Evolutionary conservation across 2,113 vertebrate genomes (phyloP), one percentile per base, ranked within the genome.

Genomic region (Cranoglanis bouderius): DNA sequence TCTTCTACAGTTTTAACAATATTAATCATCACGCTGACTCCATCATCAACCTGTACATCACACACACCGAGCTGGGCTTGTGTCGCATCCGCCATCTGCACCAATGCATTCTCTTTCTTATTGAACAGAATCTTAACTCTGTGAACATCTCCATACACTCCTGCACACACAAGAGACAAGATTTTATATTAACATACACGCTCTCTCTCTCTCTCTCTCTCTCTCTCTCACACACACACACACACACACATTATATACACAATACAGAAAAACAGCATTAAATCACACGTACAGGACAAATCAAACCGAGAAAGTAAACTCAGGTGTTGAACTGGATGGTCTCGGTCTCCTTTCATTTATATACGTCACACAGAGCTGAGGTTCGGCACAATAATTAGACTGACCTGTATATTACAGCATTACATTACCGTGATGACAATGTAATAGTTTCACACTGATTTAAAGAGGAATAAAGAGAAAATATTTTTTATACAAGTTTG

Each of bases 111-210:
- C 93, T 96, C 96, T 89, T 96, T 97, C 87, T 96, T 97, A 93
- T 96, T 97, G 92, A 96, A 97, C 94, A 97, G 94, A 89, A 98
- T 97, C 94, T 98, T 98, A 90, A 98, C 97, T 93, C 97, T 94
- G 91, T 96, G 95, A 3, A 98, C 97, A 90, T 97, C 95, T 72
- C 97, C 97, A 90, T 97, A 98, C 0, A 97, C 95, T 88, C 97
- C 97, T 97, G 90, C 67, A 93, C 55, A 94, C 51, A 87, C 55
- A 80, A 40, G 16, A 59, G 78, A 32, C 49, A 53, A 53, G n/a
- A 53, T 19, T 19, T 18, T n/a, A 18, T 32, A 81, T 53, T 32
- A 14, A 26, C 32, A 40, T 29, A 84, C 63, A 74, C 24, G 75
- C 77, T 59, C 81, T 57, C 80, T 1, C 78, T n/a, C n/a, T n/a